Percentiles rank a stretch among this genome's conserved stretches.
phyloP scores from a whole-genome alignment of 2,113 vertebrate species.

The Capra hircus region DNA sequence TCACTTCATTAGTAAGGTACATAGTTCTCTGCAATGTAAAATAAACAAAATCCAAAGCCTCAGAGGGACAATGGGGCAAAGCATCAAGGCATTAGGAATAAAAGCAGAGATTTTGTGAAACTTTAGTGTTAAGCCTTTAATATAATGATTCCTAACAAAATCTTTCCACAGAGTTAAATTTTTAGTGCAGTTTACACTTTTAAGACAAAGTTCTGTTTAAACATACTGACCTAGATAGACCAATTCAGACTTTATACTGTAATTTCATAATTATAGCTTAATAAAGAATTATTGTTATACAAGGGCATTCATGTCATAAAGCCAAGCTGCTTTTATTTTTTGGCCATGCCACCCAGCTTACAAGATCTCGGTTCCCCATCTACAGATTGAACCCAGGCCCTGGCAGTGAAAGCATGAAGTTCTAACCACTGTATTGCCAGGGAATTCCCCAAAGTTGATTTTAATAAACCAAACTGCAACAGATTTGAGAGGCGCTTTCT shows the following conservation, averaged over 20 bases:
- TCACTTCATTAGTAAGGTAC: not conserved
- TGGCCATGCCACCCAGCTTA: not conserved
- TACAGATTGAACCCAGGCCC: not conserved
- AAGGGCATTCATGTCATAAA: not conserved
- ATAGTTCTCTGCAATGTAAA: not conserved
- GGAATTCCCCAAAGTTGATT: not conserved
- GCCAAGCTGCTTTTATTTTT: not conserved
- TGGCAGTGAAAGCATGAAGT: not conserved
- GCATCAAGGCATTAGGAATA: not conserved
- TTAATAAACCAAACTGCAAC: not conserved
- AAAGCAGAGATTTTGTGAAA: not conserved
- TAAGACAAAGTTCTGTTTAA: constrained; percentile 11
- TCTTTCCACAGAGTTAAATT: not conserved
- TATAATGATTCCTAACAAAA: not conserved
- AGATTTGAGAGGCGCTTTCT: not conserved
- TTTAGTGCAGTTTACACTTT: not conserved
- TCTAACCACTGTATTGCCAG: not conserved
- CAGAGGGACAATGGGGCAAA: not conserved
- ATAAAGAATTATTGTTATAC: not conserved
- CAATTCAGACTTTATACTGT: not conserved
- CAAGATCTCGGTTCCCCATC: not conserved
- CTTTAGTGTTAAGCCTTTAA: not conserved
- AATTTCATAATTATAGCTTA: not conserved
- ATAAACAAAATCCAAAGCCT: not conserved
- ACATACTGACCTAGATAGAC: not conserved